Evolutionary conservation across 2,888 invertebrate species (phyloP), one percentile per base, ranked within the genome.

Genomic region (Stenurella melanura): DNA sequence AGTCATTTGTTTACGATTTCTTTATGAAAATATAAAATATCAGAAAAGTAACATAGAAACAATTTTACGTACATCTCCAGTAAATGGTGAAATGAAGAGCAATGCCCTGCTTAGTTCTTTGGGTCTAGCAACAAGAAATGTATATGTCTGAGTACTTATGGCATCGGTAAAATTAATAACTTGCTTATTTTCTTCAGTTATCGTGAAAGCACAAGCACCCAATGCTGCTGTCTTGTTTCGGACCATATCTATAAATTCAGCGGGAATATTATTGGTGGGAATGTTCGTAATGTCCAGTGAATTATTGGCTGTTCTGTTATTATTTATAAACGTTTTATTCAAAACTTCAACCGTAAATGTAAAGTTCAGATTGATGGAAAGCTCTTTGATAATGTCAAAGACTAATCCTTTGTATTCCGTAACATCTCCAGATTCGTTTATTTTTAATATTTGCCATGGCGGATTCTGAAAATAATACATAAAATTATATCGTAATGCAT

Each of bases 31-130:
- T 26, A 3, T 26, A 26, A 3, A 26, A 26, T 18, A 75, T 17
- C 26, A 67, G 2, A 15, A 66, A 1, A 18, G 17, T 66, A 11
- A 61, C 50, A 38, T 42, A 38, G 18, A 10, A 38, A 34, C 26
- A 63, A 9, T n/a, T n/a, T 58, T 83, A 90, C 91, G 91, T 89
- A 94, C 94, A 85, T 93, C 92, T 26, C 91, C 89, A 7, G 93
- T 93, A 83, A 96, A 97, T 0, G 97, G 97, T 7, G 96, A 93
- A 66, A 96, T 93, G 85, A 97, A 97, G 11, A 97, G 90, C 78
- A 97, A 90, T 0, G 95, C 96, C 81, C 97, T 91, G 81, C 96
- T 96, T 17, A 97, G 91, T 86, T 96, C 95, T 79, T 93, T 91
- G 0, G 97, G 97, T 30, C 95, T 92, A 0, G 96, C 93, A 0